phyloP scores from a whole-genome alignment of 2,888 invertebrate genomes.

The Himalopsyche anomala region DNA sequence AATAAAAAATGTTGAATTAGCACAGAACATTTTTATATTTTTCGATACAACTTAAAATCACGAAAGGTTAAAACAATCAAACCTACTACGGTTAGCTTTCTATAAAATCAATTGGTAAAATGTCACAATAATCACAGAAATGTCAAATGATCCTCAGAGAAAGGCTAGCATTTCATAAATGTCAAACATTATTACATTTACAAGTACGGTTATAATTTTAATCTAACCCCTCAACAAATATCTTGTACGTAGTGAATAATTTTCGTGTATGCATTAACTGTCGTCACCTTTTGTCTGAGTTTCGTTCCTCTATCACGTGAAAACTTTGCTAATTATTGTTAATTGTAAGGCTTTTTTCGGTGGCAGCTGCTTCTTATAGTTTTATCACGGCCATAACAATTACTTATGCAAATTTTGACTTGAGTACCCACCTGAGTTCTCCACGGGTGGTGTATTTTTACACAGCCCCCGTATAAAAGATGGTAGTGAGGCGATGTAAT shows the following conservation, averaged over 20 bases:
- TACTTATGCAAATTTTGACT: conserved; percentile 69
- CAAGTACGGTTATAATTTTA: background rate
- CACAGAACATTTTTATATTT: too few relatives aligned
- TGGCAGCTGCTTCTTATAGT: conserved; percentile 63
- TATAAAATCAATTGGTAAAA: too few relatives aligned
- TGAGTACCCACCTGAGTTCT: conserved; percentile 64
- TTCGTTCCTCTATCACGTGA: conserved; percentile 44
- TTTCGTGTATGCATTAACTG: background rate
- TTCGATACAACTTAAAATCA: too few relatives aligned
- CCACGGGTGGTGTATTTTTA: conserved; percentile 37
- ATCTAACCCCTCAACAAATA: background rate
- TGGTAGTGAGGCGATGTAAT: too few relatives aligned
- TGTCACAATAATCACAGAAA: too few relatives aligned
- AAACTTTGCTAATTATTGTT: conserved; percentile 59
- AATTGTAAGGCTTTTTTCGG: conserved; percentile 61
- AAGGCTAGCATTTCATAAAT: background rate
- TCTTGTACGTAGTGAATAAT: background rate
- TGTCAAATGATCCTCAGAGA: too few relatives aligned
- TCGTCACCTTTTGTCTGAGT: background rate
- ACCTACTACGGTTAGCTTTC: too few relatives aligned
- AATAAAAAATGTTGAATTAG: too few relatives aligned
- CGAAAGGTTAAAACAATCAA: too few relatives aligned
- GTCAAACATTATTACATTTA: background rate
- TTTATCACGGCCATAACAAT: conserved; percentile 68
- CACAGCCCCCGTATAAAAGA: too few relatives aligned